Conservation (phyloP, 2,797 vertebrate species). For the Rhadinocentrus ornatus region DNA sequence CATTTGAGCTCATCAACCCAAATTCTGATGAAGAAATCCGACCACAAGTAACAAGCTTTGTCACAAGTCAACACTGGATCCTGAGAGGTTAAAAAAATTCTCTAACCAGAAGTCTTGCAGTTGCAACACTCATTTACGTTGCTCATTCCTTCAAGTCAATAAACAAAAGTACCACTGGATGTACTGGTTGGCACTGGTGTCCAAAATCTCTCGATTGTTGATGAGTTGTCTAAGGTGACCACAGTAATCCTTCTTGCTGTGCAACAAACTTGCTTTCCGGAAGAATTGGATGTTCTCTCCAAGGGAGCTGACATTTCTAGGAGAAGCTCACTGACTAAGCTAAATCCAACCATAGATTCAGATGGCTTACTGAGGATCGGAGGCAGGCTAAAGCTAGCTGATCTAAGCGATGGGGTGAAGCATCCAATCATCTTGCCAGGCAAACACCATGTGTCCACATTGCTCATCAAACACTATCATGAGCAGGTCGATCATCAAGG, state of each 20-base stretch:
- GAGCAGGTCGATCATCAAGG: neutral
- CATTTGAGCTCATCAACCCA: constrained; percentile 1
- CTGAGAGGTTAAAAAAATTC: neutral
- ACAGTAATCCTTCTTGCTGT: neutral
- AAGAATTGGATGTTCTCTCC: neutral
- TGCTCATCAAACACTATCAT: neutral
- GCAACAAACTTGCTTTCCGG: neutral
- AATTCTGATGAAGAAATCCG: rapidly evolving
- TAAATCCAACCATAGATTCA: neutral
- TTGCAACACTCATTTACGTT: neutral
- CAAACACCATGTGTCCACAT: neutral
- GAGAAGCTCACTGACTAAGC: neutral
- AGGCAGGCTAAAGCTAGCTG: no score
- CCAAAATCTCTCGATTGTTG: neutral
- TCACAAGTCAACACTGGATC: neutral
- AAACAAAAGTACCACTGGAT: neutral
- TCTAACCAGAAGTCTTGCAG: neutral
- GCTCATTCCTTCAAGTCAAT: no score
- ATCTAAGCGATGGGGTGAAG: neutral
- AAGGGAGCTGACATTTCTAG: neutral
- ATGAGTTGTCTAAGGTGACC: neutral
- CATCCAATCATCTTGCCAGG: neutral
- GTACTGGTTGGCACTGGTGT: neutral
- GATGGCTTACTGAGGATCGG: neutral
- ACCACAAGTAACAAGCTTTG: neutral